Conservation (phyloP, 37 sponge, comb jelly and placozoan genomes). For the Petrosia ficiformis region DNA sequence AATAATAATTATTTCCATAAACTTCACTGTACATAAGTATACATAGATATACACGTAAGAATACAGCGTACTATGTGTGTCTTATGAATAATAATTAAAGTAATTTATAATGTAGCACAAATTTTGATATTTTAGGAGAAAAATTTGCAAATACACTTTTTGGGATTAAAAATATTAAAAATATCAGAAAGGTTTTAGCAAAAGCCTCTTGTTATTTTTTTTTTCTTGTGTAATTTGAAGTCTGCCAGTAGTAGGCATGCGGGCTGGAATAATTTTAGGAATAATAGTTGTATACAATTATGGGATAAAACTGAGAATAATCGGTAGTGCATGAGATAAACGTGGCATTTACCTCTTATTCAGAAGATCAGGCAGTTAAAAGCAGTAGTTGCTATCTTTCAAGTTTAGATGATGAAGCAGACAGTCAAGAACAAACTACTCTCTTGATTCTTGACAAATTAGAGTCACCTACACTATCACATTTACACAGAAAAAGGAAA, state of each 20-base stretch:
- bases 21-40: no score
- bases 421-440: slow-evolving; percentile 1
- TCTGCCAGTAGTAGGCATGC: slow-evolving; percentile 1
- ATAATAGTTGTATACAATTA: background rate
- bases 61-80: no score
- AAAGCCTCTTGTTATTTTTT: no score
- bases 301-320: background rate
- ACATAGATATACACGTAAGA: no score
- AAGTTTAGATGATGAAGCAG: background rate
- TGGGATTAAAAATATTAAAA: no score
- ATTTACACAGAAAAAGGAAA: background rate
- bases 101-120: no score
- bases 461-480: background rate
- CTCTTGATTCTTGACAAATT: background rate
- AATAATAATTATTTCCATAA: no score
- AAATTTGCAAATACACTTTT: no score
- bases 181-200: no score
- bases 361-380: background rate
- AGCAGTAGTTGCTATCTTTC: background rate
- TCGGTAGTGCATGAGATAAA: background rate
- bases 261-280: background rate
- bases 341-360: background rate
- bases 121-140: no score
- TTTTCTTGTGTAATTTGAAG: no score
- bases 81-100: no score